Evolutionary conservation across 2,113 vertebrate species (phyloP).

Genomic region (Siniperca chuatsi): DNA sequence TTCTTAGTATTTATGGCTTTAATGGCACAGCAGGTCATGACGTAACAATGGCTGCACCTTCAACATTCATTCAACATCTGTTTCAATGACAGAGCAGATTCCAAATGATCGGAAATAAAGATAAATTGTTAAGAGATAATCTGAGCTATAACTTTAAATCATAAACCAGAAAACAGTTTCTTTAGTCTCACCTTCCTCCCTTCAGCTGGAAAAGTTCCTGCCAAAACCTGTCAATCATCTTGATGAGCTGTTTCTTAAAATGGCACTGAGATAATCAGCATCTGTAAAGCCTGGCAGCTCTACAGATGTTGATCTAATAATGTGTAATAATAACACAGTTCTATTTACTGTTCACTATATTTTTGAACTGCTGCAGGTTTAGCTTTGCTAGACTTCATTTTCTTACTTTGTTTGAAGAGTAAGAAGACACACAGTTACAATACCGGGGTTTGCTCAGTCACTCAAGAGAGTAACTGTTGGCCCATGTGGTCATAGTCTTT

Average conservation of each 20-base stretch:
- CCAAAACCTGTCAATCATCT: conserved; percentile 46
- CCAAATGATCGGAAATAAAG: background rate
- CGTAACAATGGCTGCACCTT: background rate
- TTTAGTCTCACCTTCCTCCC: background rate
- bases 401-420: background rate
- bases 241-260: conserved; percentile 45
- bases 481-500: background rate
- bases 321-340: conserved; percentile 18
- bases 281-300: conserved; percentile 23
- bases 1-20: too few species aligned
- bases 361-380: background rate
- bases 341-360: conserved; percentile 22
- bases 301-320: too few species aligned
- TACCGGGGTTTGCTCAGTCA: background rate
- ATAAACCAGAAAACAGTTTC: background rate
- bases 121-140: background rate
- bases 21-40: background rate
- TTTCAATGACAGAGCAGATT: background rate
- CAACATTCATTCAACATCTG: background rate
- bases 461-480: background rate
- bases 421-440: background rate
- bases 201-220: conserved; percentile 5
- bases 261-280: conserved; percentile 44
- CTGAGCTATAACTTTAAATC: conserved; percentile 9
- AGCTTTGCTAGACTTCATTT: background rate